Evolutionary conservation across 2,113 vertebrate genomes (phyloP).

Genomic region (Rhabdomys dilectus): DNA sequence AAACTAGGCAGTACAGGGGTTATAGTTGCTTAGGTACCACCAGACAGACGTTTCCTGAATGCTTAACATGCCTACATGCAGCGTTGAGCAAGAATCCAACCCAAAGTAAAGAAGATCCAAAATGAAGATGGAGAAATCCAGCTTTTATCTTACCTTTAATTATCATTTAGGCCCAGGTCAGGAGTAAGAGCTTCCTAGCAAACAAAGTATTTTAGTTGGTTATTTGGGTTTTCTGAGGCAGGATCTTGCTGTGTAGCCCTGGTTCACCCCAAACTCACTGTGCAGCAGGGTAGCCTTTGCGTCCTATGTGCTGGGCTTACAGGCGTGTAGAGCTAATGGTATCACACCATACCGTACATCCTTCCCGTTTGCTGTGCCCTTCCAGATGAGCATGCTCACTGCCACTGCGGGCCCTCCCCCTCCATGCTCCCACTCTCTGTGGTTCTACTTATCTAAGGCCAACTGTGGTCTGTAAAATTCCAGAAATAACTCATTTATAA

Average conservation of each 20-base stretch:
- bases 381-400: not conserved
- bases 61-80: not conserved
- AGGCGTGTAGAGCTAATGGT: not conserved
- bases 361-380: not conserved
- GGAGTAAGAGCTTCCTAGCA: not conserved
- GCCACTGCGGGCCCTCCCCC: not conserved
- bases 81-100: not conserved
- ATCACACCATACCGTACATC: not conserved
- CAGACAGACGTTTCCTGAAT: not conserved
- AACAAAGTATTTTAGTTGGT: not conserved
- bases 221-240: not conserved
- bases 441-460: too few relatives aligned
- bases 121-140: not conserved
- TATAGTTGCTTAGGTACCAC: not conserved
- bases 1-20: not conserved
- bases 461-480: not conserved
- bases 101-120: not conserved
- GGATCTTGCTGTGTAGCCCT: not conserved
- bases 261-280: not conserved
- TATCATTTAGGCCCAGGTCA: not conserved
- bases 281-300: not conserved
- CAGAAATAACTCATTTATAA: not conserved
- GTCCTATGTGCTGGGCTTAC: not conserved
- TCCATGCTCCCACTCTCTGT: not conserved
- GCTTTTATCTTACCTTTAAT: not conserved